Evolutionary conservation across 1,140 invertebrate species (phyloP).

Genomic region (Drusus annulatus): DNA sequence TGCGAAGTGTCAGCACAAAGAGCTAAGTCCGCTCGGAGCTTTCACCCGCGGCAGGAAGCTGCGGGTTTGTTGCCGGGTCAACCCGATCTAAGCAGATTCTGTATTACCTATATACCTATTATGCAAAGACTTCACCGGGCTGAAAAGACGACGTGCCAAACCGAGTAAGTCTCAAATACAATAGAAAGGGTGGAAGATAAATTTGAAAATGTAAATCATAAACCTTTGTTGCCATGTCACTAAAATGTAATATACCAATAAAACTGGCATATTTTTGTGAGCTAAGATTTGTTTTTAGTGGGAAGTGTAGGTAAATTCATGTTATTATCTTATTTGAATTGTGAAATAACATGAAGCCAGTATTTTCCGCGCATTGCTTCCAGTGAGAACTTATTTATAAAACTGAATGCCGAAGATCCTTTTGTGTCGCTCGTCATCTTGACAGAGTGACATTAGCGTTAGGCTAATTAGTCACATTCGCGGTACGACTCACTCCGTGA

Average conservation of each 20-base stretch:
- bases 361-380: neutral
- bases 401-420: conserved; percentile 2
- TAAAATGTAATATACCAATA: too few relatives aligned
- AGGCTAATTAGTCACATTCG: conserved; percentile 29
- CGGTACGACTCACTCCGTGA: neutral
- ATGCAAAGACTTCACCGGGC: too few relatives aligned
- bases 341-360: neutral
- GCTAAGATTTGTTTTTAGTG: too few relatives aligned
- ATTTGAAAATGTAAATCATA: too few relatives aligned
- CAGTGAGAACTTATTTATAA: neutral
- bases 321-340: too few relatives aligned
- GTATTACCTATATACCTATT: neutral
- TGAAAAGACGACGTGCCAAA: too few relatives aligned
- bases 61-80: conserved; percentile 1
- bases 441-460: conserved; percentile 10
- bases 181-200: too few relatives aligned
- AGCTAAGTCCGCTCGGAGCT: conserved; percentile 1
- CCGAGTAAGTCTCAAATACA: too few relatives aligned
- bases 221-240: too few relatives aligned
- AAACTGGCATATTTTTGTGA: too few relatives aligned
- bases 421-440: conserved; percentile 14
- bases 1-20: conserved; percentile 29
- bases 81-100: neutral
- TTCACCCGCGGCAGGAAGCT: neutral
- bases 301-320: too few relatives aligned